These are phyloP conservation scores for Drosophila conformis DNA, from an alignment of 2,888 invertebrate genomes.

Conservation along the genomic window DNA sequence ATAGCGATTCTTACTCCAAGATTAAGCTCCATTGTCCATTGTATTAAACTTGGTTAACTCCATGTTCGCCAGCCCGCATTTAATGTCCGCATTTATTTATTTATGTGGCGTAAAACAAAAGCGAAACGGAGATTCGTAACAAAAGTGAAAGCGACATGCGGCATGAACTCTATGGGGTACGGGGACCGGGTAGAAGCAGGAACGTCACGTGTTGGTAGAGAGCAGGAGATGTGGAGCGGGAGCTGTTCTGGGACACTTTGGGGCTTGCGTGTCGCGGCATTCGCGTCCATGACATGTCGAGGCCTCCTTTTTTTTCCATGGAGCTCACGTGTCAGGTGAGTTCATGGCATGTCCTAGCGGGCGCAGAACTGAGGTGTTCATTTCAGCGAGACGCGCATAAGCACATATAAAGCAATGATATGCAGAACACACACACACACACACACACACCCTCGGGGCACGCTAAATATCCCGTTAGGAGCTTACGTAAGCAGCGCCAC, in stretches of 20 bases:
- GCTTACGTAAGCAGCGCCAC: slow-evolving; percentile 73
- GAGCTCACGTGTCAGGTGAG: slow-evolving; percentile 74
- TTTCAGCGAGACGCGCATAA: slow-evolving; percentile 73
- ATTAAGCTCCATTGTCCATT: background rate
- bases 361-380: slow-evolving; percentile 57
- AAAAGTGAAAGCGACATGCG: slow-evolving; percentile 50
- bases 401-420: slow-evolving; percentile 72
- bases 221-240: background rate
- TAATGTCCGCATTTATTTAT: slow-evolving; percentile 59
- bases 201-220: background rate
- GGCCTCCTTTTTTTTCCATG: slow-evolving; percentile 58
- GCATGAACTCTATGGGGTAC: background rate
- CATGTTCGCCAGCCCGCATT: slow-evolving; percentile 26
- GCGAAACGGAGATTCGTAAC: slow-evolving; percentile 44
- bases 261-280: slow-evolving; percentile 70
- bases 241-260: slow-evolving; percentile 41
- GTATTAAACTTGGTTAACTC: background rate
- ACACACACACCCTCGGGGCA: slow-evolving; percentile 18
- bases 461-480: slow-evolving; percentile 75
- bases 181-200: background rate
- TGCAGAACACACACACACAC: slow-evolving; percentile 55
- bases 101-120: slow-evolving; percentile 48
- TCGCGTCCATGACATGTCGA: slow-evolving; percentile 76
- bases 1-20: background rate
- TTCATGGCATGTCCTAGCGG: slow-evolving; percentile 27